A percentile compares a stretch with the other conserved stretches of the same genome.
Conservation (phyloP, 2,113 vertebrate species). For the Nothobranchius kuhntae region DNA sequence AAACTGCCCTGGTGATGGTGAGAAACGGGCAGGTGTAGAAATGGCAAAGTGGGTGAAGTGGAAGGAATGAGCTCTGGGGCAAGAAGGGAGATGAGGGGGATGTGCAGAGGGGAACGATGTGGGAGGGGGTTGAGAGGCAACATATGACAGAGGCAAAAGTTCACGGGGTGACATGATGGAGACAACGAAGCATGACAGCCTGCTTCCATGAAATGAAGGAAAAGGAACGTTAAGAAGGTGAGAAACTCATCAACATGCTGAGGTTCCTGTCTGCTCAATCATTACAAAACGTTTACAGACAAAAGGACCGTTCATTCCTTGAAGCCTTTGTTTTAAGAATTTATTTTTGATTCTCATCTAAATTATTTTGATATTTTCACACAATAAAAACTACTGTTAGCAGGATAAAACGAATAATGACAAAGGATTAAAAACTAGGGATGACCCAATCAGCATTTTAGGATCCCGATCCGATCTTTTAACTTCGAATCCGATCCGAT, state of each 20-base stretch:
- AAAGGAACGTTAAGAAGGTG: not conserved
- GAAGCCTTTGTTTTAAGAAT: no score
- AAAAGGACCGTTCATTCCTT: no score
- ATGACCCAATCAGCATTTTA: no score
- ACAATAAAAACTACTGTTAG: no score
- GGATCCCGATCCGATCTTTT: no score
- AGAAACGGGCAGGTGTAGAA: conserved; percentile 65
- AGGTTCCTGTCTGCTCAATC: not conserved
- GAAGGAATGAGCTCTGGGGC: conserved; percentile 62
- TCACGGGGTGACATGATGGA: conserved; percentile 61
- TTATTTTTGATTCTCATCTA: no score
- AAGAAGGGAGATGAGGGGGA: conserved; percentile 57
- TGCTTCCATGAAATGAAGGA: conserved; percentile 26
- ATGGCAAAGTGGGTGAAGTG: conserved; percentile 74
- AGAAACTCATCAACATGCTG: not conserved
- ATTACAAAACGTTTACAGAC: not conserved
- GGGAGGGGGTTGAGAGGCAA: conserved; percentile 59
- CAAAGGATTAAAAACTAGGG: no score
- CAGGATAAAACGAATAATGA: no score
- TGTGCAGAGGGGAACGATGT: conserved; percentile 15
- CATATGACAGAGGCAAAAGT: conserved; percentile 72
- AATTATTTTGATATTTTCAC: no score
- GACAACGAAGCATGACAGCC: conserved; percentile 50
- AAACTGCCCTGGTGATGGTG: conserved; percentile 10
- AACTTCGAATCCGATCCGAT: no score